Base-by-base conservation (phyloP, 2,888 invertebrate genomes). In the Xylota sylvarum region DNA sequence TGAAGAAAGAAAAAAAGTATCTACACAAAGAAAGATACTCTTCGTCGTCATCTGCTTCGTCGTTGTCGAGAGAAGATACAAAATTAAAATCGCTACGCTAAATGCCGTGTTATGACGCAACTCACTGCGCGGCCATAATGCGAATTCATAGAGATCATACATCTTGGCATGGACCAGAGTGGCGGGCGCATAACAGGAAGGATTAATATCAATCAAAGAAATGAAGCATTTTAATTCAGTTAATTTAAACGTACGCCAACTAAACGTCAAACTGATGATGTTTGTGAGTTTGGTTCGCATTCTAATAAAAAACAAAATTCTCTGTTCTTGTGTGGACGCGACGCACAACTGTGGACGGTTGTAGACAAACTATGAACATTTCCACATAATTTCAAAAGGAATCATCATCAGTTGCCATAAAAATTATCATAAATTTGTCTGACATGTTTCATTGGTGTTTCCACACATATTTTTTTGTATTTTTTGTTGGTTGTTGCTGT, bases 191-290 rank as follows among this genome's bases (percentile, higher is more conserved):
- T n/a, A 37, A 35, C 76, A 65, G 46, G 72, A 64, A 56, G 73
- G 65, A 80, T 80, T 80, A 80, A 80, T 73, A 73, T 73, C 73
- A 80, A 80, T 80, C 80, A 73, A 73, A 60, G 50, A 81, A 81
- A 74, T 62, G 74, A 74, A 62, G 46, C 74, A 60, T 69, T 74
- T 60, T 74, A 73, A 74, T 74, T 74, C 67, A 74, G 60, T 52
- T 69, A 67, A 80, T 73, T 80, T 40, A 80, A 73, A 73, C 35
- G 50, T 48, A 58, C 58, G 72, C 65, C 73, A 58, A 32, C 40
- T 43, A 55, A 64, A 62, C 56, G 62, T 72, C 78, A 79, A 30
- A 46, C 52, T 32, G 14, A 4, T 32, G 56, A 58, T 58, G 60
- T 30, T 60, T 52, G 7, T 62, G 48, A 0, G 5, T 58, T 35